Conservation (phyloP, 1,140 invertebrate genomes). For the Pseudobourletiella spinata region DNA sequence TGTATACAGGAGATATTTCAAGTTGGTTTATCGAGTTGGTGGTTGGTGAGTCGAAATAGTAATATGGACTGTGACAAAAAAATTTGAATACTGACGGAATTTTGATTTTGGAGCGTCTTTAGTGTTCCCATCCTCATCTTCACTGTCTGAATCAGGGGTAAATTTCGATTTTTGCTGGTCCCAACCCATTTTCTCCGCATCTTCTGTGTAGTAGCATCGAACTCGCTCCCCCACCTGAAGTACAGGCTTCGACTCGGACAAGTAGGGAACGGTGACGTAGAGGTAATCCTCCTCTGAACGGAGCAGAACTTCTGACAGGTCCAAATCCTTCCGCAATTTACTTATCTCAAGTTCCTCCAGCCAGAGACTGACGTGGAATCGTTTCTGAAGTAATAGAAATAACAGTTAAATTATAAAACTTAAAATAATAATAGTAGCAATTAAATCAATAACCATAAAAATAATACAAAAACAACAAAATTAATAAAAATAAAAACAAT, state of each 20-base stretch:
- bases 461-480: too few species aligned
- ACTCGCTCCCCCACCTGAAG: slow-evolving; percentile 68
- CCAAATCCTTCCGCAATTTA: slow-evolving; percentile 57
- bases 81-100: too few species aligned
- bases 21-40: too few species aligned
- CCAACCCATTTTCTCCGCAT: background rate
- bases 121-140: too few species aligned
- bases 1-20: too few species aligned
- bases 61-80: too few species aligned
- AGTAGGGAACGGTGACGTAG: slow-evolving; percentile 61
- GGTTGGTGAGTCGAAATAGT: too few species aligned
- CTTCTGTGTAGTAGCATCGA: slow-evolving; percentile 40
- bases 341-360: slow-evolving; percentile 62
- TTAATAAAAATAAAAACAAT: too few species aligned
- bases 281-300: slow-evolving; percentile 56
- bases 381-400: slow-evolving; percentile 41
- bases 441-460: too few species aligned
- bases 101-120: too few species aligned
- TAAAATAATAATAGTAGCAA: slow-evolving; percentile 38
- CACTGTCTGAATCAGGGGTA: slow-evolving; percentile 14
- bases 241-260: slow-evolving; percentile 74
- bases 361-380: slow-evolving; percentile 61
- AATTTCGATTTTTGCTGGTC: slow-evolving; percentile 5
- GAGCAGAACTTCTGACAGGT: slow-evolving; percentile 56
- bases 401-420: slow-evolving; percentile 11